Percentiles rank a stretch among this genome's conserved stretches.
Evolutionary conservation across 1,140 invertebrate species (phyloP).

Genomic region (Alviniconcha marisindica): DNA sequence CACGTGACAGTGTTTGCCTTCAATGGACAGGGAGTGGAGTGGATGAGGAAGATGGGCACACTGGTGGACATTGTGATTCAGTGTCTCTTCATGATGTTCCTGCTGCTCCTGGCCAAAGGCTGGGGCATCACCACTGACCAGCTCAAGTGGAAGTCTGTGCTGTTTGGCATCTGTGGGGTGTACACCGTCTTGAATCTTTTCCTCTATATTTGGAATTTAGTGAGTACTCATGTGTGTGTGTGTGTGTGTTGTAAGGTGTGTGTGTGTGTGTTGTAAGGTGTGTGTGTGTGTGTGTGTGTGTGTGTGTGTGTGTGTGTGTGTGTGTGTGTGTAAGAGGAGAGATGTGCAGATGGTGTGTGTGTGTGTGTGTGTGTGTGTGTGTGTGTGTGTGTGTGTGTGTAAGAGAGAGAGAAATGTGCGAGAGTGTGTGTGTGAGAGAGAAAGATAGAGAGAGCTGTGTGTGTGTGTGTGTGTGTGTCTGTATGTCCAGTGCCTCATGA

Average conservation of each 20-base stretch:
- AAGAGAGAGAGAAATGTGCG: neutral
- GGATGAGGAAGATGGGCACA: constrained; percentile 90
- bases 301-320: no score
- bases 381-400: constrained; percentile 15
- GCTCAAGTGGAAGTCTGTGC: constrained; percentile 88
- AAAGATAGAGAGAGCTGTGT: neutral
- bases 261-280: no score
- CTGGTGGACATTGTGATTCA: constrained; percentile 93
- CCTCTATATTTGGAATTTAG: constrained; percentile 97
- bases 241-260: no score
- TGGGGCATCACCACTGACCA: constrained; percentile 96
- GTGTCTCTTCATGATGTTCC: constrained; percentile 95
- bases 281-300: no score
- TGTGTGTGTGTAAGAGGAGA: no score
- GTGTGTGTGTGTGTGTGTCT: no score
- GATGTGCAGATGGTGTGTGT: no score
- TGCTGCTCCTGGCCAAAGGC: constrained; percentile 95
- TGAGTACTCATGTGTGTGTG: constrained; percentile 79
- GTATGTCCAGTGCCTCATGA: no score
- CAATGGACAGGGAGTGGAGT: constrained; percentile 90
- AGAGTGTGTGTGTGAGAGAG: neutral
- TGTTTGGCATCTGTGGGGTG: constrained; percentile 93
- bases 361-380: constrained; percentile 22
- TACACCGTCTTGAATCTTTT: constrained; percentile 94
- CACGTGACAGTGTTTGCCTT: constrained; percentile 93